Percentiles rank a stretch among this genome's conserved stretches.
Evolutionary conservation across 2,113 vertebrate genomes (phyloP).

Genomic region (Daphoenositta chrysoptera): DNA sequence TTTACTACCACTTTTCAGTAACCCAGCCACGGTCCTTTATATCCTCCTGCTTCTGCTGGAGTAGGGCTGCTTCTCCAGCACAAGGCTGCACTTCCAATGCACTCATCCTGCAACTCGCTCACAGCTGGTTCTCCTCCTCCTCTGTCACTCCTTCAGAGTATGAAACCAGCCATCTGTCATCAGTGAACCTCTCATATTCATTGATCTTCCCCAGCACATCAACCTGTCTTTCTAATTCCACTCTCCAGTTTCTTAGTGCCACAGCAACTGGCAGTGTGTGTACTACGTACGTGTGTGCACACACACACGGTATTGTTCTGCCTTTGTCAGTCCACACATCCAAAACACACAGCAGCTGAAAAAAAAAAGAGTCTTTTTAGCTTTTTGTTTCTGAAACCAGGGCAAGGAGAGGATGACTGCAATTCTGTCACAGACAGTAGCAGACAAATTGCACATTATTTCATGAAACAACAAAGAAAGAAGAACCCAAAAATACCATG

Average conservation of each 20-base stretch:
- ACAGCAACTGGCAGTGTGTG: background rate
- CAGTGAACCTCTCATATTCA: slow-evolving; percentile 57
- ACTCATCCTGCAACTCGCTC: slow-evolving; percentile 48
- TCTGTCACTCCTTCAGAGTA: slow-evolving; percentile 58
- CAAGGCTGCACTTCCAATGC: slow-evolving; percentile 11
- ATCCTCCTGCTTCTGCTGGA: slow-evolving; percentile 31
- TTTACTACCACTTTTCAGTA: slow-evolving; percentile 35
- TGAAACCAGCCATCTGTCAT: slow-evolving; percentile 61
- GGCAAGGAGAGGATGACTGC: background rate
- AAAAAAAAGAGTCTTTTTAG: background rate
- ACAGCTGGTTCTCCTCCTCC: slow-evolving; percentile 68
- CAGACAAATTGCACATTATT: background rate
- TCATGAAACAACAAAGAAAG: background rate
- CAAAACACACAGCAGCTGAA: background rate
- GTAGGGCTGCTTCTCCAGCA: background rate
- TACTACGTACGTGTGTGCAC: rapidly evolving
- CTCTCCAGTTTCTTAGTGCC: slow-evolving; percentile 2
- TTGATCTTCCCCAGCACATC: slow-evolving; percentile 55
- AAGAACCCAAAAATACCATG: background rate
- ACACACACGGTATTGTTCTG: background rate
- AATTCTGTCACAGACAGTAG: background rate
- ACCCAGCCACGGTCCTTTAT: background rate
- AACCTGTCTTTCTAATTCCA: slow-evolving; percentile 8
- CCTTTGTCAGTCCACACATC: background rate
- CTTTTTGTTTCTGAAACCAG: background rate